A percentile compares a stretch with the other conserved stretches of the same genome.
Evolutionary conservation across 2,797 vertebrate genomes (phyloP).

Genomic region (Fistularia commersonii): DNA sequence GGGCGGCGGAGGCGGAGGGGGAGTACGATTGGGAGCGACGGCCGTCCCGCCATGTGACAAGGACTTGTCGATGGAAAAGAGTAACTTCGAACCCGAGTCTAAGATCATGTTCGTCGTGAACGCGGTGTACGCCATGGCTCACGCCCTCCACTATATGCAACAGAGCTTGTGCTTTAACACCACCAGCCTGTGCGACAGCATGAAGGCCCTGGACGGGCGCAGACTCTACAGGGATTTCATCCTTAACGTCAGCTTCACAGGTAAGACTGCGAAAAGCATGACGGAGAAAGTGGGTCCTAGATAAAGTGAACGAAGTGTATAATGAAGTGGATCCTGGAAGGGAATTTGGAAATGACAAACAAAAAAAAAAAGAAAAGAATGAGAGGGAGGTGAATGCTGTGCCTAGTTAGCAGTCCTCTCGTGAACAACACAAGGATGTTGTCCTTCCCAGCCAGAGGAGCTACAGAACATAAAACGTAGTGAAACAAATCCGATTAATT

Average conservation of each 20-base stretch:
- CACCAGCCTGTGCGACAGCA: slow-evolving; percentile 89
- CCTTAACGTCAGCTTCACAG: slow-evolving; percentile 94
- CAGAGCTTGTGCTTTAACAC: slow-evolving; percentile 90
- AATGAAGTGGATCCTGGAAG: slow-evolving; percentile 15
- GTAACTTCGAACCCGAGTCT: slow-evolving; percentile 93
- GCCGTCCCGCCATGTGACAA: slow-evolving; percentile 77
- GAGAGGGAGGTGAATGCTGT: slow-evolving; percentile 20
- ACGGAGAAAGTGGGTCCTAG: slow-evolving; percentile 18
- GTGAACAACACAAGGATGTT: slow-evolving; percentile 40
- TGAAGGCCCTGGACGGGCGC: slow-evolving; percentile 91
- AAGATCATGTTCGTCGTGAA: slow-evolving; percentile 99
- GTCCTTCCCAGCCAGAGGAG: slow-evolving; percentile 42
- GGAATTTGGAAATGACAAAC: slow-evolving; percentile 1
- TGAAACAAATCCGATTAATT: slow-evolving; percentile 70
- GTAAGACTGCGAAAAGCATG: slow-evolving; percentile 70
- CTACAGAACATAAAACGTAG: slow-evolving; percentile 43
- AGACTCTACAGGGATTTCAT: slow-evolving; percentile 93
- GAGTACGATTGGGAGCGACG: slow-evolving; percentile 33
- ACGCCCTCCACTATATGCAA: slow-evolving; percentile 94
- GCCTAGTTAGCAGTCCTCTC: slow-evolving; percentile 48
- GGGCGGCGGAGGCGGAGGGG: slow-evolving; percentile 61
- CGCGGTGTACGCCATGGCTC: slow-evolving; percentile 96
- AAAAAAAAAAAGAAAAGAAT: slow-evolving; percentile 22
- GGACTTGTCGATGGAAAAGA: slow-evolving; percentile 83
- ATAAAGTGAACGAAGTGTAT: slow-evolving; percentile 28